A percentile compares a stretch with the other conserved stretches of the same genome.
phyloP scores from a whole-genome alignment of 1,140 invertebrate genomes.

The Heliconius eleuchia region DNA sequence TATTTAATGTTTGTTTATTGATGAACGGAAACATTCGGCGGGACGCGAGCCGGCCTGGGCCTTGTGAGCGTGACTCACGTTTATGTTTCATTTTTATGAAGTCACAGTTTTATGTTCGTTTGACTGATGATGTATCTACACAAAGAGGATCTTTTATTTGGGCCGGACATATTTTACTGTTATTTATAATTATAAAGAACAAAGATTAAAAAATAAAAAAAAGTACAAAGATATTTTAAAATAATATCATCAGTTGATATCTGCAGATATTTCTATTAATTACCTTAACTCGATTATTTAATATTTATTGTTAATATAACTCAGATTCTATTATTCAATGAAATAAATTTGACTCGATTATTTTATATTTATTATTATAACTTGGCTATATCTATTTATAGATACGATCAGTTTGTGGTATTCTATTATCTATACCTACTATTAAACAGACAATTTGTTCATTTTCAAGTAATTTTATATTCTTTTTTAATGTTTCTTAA shows the following conservation, averaged over 20 bases:
- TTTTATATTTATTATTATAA: not conserved
- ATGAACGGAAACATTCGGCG: slow-evolving; percentile 50
- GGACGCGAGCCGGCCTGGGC: slow-evolving; percentile 20
- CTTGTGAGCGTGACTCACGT: slow-evolving; percentile 46
- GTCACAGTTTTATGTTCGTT: slow-evolving; percentile 46
- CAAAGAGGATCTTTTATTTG: slow-evolving; percentile 15
- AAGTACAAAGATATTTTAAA: not conserved
- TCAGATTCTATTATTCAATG: not conserved
- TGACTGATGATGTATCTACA: slow-evolving; percentile 38
- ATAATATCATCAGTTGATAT: not conserved
- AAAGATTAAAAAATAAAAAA: not conserved
- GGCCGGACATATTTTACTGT: not conserved
- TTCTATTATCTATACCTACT: not conserved
- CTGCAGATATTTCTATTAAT: not conserved
- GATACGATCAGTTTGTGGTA: too few relatives aligned
- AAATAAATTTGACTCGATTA: not conserved
- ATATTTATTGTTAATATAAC: too few relatives aligned
- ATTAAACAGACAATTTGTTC: not conserved
- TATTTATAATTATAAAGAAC: not conserved
- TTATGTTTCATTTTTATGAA: slow-evolving; percentile 56
- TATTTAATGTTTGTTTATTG: slow-evolving; percentile 74
- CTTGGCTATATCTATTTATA: too few relatives aligned
- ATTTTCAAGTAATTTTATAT: too few relatives aligned
- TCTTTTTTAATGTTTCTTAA: too few relatives aligned
- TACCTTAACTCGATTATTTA: not conserved